phyloP scores from a whole-genome alignment of 2,113 vertebrate species.

The Machaerirhynchus nigripectus region DNA sequence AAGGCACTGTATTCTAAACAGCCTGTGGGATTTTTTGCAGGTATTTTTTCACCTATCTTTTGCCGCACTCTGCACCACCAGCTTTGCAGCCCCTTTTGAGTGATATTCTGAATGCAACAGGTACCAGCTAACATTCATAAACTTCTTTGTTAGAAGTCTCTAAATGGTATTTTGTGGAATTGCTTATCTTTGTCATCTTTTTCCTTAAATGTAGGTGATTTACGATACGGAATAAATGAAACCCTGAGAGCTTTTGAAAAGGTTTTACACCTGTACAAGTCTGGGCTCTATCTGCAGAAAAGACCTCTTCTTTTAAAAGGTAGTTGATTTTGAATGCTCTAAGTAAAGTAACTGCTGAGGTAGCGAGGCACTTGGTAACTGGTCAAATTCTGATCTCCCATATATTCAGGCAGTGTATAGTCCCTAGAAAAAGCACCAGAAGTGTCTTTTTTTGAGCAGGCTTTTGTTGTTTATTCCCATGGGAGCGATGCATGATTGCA shows the following conservation, averaged over 20 bases:
- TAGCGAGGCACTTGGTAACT: neutral
- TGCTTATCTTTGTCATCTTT: neutral
- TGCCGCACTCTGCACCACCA: slow-evolving; percentile 86
- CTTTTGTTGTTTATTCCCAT: neutral
- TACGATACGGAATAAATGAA: slow-evolving; percentile 81
- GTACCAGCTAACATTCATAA: slow-evolving; percentile 58
- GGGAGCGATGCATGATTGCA: neutral
- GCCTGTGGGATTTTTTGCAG: slow-evolving; percentile 69
- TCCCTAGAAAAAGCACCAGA: neutral
- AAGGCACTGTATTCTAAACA: neutral
- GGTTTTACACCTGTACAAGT: slow-evolving; percentile 84
- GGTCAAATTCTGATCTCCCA: neutral
- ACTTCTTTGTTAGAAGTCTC: neutral
- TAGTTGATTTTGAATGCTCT: slow-evolving; percentile 36
- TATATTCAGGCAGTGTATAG: neutral
- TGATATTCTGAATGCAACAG: slow-evolving; percentile 88
- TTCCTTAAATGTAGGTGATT: slow-evolving; percentile 75
- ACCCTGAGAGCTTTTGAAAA: slow-evolving; percentile 84
- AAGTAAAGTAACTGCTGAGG: neutral
- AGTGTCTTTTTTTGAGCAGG: neutral
- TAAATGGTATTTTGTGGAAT: neutral
- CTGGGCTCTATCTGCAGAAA: slow-evolving; percentile 83
- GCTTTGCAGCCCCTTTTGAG: slow-evolving; percentile 79
- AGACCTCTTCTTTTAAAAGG: slow-evolving; percentile 76
- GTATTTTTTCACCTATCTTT: slow-evolving; percentile 92